Percentiles rank a stretch among this genome's conserved stretches.
Conservation (phyloP, 2,888 invertebrate species). For the Eugnorisma glareosa region DNA sequence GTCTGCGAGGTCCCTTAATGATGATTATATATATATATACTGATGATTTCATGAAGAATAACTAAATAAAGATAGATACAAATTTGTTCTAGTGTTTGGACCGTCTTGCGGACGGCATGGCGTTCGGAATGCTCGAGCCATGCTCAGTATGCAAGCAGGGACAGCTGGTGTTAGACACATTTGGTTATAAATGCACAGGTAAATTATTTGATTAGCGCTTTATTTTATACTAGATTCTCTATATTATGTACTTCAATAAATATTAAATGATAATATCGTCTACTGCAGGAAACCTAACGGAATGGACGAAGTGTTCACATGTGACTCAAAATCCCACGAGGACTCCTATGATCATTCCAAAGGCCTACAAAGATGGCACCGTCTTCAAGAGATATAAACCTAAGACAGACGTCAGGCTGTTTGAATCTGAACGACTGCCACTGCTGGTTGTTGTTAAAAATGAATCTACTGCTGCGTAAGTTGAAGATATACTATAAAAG, state of each 20-base stretch:
- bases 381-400: constrained; percentile 92
- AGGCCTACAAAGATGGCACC: constrained; percentile 88
- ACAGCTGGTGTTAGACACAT: constrained; percentile 92
- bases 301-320: constrained; percentile 97
- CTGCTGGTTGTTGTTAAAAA: constrained; percentile 84
- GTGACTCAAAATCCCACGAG: constrained; percentile 94
- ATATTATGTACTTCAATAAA: neutral
- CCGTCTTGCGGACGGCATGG: constrained; percentile 95
- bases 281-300: constrained; percentile 91
- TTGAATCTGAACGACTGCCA: constrained; percentile 84
- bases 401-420: constrained; percentile 90
- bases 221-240: neutral
- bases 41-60: neutral
- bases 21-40: too few relatives aligned
- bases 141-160: constrained; percentile 95
- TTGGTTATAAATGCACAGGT: constrained; percentile 96
- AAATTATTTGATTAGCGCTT: neutral
- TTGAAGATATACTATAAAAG: neutral
- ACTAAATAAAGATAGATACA: neutral
- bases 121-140: constrained; percentile 95
- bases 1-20: neutral
- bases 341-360: constrained; percentile 92
- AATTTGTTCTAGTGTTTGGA: constrained; percentile 92
- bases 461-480: constrained; percentile 80
- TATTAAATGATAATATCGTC: constrained; percentile 5